phyloP scores from a whole-genome alignment of 2,888 invertebrate genomes.

The Morpho deidamia region DNA sequence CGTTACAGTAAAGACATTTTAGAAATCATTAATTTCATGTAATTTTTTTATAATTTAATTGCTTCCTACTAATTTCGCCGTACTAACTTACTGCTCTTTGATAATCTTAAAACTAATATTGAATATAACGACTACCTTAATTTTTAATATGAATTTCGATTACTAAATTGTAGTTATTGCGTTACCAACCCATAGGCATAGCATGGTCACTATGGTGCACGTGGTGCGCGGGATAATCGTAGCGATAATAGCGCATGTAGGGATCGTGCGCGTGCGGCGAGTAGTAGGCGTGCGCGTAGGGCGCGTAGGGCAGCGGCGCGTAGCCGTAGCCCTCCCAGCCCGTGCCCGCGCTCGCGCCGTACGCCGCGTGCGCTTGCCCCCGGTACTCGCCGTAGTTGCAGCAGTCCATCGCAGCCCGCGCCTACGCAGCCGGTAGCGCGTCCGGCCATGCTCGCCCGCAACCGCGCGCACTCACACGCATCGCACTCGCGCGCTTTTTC shows the following conservation, averaged over 20 bases:
- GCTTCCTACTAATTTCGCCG: too few relatives aligned
- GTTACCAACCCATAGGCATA: conserved; percentile 62
- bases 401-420: conserved; percentile 62
- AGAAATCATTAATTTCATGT: too few relatives aligned
- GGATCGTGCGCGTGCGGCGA: conserved; percentile 54
- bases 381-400: conserved; percentile 74
- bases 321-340: conserved; percentile 57
- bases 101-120: too few relatives aligned
- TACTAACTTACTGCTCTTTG: too few relatives aligned
- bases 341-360: conserved; percentile 46
- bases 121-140: too few relatives aligned
- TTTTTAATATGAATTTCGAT: too few relatives aligned
- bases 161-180: background rate
- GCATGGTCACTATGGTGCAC: conserved; percentile 64
- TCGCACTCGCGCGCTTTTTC: conserved; percentile 33
- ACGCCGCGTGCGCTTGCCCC: conserved; percentile 49
- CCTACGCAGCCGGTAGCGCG: conserved; percentile 57
- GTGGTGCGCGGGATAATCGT: conserved; percentile 63
- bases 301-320: conserved; percentile 43
- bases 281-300: conserved; percentile 43
- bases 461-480: conserved; percentile 47
- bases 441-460: conserved; percentile 48
- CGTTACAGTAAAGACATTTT: too few relatives aligned
- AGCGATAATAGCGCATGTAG: conserved; percentile 68
- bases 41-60: too few relatives aligned